Base-by-base conservation (phyloP, 2,113 vertebrate species). In the Leptocoma aspasia region DNA sequence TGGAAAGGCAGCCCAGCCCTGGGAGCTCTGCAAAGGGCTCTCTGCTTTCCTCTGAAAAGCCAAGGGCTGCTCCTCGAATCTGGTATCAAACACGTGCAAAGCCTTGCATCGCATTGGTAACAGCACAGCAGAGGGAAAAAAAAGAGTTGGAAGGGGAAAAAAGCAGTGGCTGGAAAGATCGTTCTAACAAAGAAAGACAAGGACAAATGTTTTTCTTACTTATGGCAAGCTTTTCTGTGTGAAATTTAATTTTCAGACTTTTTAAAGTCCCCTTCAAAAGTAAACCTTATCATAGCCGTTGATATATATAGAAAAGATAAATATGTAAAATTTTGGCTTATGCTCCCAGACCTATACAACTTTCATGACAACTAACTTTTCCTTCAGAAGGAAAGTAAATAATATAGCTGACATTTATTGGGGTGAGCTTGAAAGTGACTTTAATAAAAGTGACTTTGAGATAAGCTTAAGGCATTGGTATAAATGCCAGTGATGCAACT, bases 401-500 rank as follows among this genome's bases (percentile, higher is more conserved):
- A 70, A 85, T 59, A 50, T 59, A 86, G 49, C 20, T 65, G 72
- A 50, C 42, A 88, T 85, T 89, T 93, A 35, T 88, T 77, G 69
- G 75, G 17, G 15, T 72, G 47, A 89, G 17, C 30, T 76, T 33
- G 26, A 90, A 84, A 84, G 30, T 56, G 26, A 27, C 60, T 93
- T 92, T 91, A 86, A 90, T 77, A 89, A 93, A 94, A 93, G 61
- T 73, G 44, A 75, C 39, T 92, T 57, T 54, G 37, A 87, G 59
- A 75, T 83, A 77, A 91, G 63, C 65, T 93, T 80, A 82, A 82
- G 80, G 59, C 50, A 17, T 41, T 70, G 35, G 24, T 71, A 61
- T 91, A 89, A 90, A 91, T 86, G 82, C 44, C 73, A 83, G 16
- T 44, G 66, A 61, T 44, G 60, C 37, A 86, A 79, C 11, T 45